Evolutionary conservation across 2,888 invertebrate genomes (phyloP).

Genomic region (Azorinus chamasolen): DNA sequence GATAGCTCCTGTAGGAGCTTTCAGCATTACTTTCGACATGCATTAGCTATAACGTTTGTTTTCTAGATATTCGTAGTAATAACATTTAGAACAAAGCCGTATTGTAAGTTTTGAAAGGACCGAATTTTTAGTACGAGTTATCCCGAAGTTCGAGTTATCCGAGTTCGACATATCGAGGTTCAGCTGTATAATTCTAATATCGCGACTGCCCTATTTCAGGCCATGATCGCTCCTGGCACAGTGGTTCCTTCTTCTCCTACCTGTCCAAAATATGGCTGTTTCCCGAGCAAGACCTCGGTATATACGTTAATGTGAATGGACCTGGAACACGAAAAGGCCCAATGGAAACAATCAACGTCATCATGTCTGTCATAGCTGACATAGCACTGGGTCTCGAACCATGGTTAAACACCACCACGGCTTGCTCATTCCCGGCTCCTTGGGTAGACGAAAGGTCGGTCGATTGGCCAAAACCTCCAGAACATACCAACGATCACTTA

Average conservation of each 20-base stretch:
- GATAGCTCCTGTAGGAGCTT: no score
- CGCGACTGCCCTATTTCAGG: no score
- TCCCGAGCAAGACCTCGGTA: conserved; percentile 39
- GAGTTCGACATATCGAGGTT: no score
- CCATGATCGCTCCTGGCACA: conserved; percentile 39
- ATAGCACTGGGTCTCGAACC: conserved; percentile 37
- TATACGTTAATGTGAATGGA: conserved; percentile 52
- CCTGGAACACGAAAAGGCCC: conserved; percentile 31
- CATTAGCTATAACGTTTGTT: no score
- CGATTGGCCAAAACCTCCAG: not conserved
- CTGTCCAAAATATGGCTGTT: conserved; percentile 54
- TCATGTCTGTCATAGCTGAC: conserved; percentile 47
- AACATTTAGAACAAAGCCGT: no score
- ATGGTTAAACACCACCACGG: conserved; percentile 46
- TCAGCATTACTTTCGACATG: no score
- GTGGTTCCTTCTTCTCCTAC: conserved; percentile 52
- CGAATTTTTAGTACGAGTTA: no score
- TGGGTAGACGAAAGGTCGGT: conserved; percentile 23
- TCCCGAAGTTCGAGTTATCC: no score
- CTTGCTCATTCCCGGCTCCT: conserved; percentile 52
- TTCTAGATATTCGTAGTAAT: no score
- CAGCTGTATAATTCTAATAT: no score
- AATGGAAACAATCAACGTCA: conserved; percentile 18
- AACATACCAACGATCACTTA: conserved; percentile 25
- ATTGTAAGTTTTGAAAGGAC: no score